These are phyloP conservation scores for Lethenteron camtschaticum DNA, from an alignment of 2,113 vertebrate genomes.

Conservation along the genomic window DNA sequence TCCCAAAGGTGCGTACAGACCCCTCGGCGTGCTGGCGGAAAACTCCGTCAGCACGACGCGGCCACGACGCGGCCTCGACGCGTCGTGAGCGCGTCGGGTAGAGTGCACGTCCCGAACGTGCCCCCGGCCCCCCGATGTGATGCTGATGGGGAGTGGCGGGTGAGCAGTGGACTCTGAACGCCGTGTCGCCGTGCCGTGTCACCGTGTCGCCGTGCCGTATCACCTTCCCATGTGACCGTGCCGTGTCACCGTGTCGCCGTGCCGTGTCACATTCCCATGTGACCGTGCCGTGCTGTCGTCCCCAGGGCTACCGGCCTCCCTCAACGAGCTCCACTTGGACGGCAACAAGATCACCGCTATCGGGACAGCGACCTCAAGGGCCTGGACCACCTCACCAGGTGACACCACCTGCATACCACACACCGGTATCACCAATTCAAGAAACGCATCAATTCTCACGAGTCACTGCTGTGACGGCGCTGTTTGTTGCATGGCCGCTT, in stretches of 20 bases:
- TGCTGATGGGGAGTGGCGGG: neutral
- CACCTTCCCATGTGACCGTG: neutral
- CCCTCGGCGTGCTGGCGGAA: neutral
- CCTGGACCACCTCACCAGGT: constrained; percentile 1
- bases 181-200: too few species aligned
- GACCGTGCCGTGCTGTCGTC: neutral
- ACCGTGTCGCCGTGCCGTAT: neutral
- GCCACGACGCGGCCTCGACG: neutral
- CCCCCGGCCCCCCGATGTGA: neutral
- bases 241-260: neutral
- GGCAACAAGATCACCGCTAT: neutral
- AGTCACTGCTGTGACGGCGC: too few species aligned
- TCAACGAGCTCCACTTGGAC: constrained; percentile 2
- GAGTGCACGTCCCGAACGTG: neutral
- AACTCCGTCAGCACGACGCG: neutral
- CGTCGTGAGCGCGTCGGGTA: neutral
- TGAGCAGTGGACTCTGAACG: neutral
- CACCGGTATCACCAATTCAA: too few species aligned
- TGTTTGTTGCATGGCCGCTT: too few species aligned
- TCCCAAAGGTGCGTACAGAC: neutral
- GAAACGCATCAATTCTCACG: too few species aligned
- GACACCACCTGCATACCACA: neutral
- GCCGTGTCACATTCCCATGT: neutral
- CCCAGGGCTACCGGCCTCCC: neutral
- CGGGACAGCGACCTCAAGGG: constrained; percentile 2